A percentile compares a stretch with the other conserved stretches of the same genome.
Evolutionary conservation across 2,797 vertebrate species (phyloP).

Genomic region (Hippoglossus hippoglossus): DNA sequence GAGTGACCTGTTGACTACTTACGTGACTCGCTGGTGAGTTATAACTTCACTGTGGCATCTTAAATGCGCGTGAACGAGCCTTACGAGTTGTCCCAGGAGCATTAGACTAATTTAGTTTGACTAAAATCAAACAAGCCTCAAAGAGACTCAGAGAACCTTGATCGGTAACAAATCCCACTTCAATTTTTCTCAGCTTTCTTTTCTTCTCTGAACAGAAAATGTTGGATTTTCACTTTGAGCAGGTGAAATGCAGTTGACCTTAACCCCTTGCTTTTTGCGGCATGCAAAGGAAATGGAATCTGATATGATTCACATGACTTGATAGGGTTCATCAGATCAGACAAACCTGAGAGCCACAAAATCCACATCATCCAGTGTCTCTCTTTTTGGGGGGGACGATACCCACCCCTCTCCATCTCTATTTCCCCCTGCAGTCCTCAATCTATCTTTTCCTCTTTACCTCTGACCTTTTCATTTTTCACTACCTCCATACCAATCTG

Average conservation of each 20-base stretch:
- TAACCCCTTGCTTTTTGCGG: slow-evolving; percentile 26
- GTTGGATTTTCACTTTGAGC: slow-evolving; percentile 49
- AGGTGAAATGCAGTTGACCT: slow-evolving; percentile 60
- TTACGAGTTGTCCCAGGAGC: not conserved
- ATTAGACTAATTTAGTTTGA: not conserved
- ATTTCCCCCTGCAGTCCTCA: slow-evolving; percentile 60
- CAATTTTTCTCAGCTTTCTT: slow-evolving; percentile 6
- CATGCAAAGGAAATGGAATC: slow-evolving; percentile 55
- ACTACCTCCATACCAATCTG: slow-evolving; percentile 69
- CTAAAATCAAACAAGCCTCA: not conserved
- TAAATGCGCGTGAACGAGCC: not conserved
- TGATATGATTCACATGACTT: slow-evolving; percentile 24
- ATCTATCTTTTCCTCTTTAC: slow-evolving; percentile 75
- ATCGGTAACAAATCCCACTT: slow-evolving; percentile 8
- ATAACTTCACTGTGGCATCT: not conserved
- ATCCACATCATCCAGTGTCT: slow-evolving; percentile 32
- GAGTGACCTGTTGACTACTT: not conserved
- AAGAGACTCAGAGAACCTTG: not conserved
- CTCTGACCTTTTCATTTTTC: slow-evolving; percentile 79
- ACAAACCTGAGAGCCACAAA: slow-evolving; percentile 46
- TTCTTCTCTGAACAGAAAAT: slow-evolving; percentile 42
- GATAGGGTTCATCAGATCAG: slow-evolving; percentile 59
- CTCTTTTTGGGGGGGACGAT: slow-evolving; percentile 17
- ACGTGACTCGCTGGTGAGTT: not conserved
- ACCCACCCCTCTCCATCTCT: slow-evolving; percentile 40